Conservation (phyloP, 2,797 vertebrate genomes). For the Prionace glauca region DNA sequence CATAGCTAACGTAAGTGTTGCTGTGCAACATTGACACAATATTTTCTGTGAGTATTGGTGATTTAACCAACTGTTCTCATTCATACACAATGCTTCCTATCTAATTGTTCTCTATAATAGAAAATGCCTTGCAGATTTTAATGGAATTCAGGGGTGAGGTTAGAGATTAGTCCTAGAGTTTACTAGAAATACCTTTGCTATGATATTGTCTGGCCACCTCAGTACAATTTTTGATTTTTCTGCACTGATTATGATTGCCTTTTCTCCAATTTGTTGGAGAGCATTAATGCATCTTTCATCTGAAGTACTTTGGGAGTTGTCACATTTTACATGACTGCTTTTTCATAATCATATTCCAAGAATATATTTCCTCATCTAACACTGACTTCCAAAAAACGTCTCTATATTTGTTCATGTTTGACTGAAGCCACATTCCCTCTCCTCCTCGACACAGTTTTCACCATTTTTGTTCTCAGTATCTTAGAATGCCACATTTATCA, state of each 20-base stretch:
- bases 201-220: neutral
- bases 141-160: neutral
- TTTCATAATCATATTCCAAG: neutral
- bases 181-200: neutral
- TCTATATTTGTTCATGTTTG: neutral
- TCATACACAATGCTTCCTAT: neutral
- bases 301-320: neutral
- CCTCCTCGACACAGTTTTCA: neutral
- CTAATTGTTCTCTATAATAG: neutral
- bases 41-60: neutral
- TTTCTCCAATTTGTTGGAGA: neutral
- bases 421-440: neutral
- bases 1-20: neutral
- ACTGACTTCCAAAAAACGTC: neutral
- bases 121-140: neutral
- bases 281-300: neutral
- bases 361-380: neutral
- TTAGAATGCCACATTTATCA: neutral
- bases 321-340: neutral
- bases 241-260: neutral
- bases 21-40: neutral
- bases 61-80: neutral
- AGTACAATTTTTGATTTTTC: neutral
- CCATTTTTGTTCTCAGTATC: neutral
- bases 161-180: neutral